A percentile compares a stretch with the other conserved stretches of the same genome.
These are phyloP conservation scores for Chloroclysta siterata DNA, from an alignment of 2,888 invertebrate genomes.

Conservation along the genomic window DNA sequence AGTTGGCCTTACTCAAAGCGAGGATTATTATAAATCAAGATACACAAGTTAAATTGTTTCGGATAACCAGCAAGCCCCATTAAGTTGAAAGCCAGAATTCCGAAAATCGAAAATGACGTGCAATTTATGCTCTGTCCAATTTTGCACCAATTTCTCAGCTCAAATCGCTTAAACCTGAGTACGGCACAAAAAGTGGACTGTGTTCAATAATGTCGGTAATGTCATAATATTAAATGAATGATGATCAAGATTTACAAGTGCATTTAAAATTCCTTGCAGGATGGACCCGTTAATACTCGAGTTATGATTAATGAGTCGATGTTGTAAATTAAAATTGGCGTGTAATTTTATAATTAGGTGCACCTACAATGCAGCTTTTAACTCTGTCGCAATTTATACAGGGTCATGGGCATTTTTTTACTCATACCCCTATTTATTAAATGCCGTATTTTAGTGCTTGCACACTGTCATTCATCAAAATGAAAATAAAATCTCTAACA, in stretches of 20 bases:
- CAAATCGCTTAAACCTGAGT: conserved; percentile 45
- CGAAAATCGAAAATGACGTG: conserved; percentile 58
- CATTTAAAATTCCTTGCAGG: conserved; percentile 21
- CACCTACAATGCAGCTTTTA: conserved; percentile 11
- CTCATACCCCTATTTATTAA: too few species aligned
- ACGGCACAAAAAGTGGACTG: conserved; percentile 19
- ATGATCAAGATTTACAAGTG: conserved; percentile 17
- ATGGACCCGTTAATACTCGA: conserved; percentile 15
- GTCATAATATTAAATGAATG: conserved; percentile 14
- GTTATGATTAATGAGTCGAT: conserved; percentile 26
- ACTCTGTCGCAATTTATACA: background rate
- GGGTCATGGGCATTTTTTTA: too few species aligned
- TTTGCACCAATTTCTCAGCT: conserved; percentile 75
- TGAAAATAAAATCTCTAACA: too few species aligned
- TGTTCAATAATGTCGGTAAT: conserved; percentile 14
- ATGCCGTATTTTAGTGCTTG: too few species aligned
- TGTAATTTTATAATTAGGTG: conserved; percentile 21
- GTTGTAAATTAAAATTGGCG: conserved; percentile 27
- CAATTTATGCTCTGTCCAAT: conserved; percentile 72
- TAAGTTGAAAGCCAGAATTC: conserved; percentile 28
- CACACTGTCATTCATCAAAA: too few species aligned
- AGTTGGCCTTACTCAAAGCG: conserved; percentile 7
- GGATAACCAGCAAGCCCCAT: conserved; percentile 30
- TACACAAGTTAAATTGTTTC: conserved; percentile 38
- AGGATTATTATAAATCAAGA: conserved; percentile 44